Base-by-base conservation (phyloP, 2,888 invertebrate genomes). In the Andrena bucephala region DNA sequence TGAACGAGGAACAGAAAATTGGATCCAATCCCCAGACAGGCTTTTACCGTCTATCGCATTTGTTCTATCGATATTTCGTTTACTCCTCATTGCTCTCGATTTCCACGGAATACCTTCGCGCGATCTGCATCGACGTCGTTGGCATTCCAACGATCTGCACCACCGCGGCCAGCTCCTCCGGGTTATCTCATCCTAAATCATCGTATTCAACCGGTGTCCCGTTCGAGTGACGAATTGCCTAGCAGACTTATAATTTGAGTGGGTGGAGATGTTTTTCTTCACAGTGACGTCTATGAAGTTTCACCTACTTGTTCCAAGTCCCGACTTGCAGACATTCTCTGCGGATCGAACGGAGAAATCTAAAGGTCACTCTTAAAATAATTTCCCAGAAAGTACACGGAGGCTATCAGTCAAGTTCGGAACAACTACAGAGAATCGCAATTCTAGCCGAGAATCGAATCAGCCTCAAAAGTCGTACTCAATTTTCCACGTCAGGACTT, bases 1-100 rank as follows among this genome's bases (percentile, higher is more conserved):
- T 63, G 33, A 31, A 33, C 70, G 31, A 57, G 33, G 50, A 54
- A 54, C 50, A 36, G 63, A 68, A 70, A 81, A 84, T 42, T 70
- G 59, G 52, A 77, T 63, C 67, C 77, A 74, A 74, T 84, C 71
- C 62, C 36, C 31, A 67, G 63, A 59, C 66, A 42, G 27, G 20
- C 66, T 70, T 70, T 72, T 54, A 62, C 52, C 36, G 66, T 74
- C 57, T 60, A 84, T 74, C 70, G 81, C 62, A 33, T 71, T 77
- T 60, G 70, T 77, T 66, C 59, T 33, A 54, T 77, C 71, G 69
- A 63, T 75, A 68, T 76, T 76, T 79, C 76, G 76, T 69, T 76
- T 65, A 29, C 36, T 50, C 48, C 69, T 67, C 79, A 31, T 81
- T 69, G 57, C 57, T 42, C 63, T 20, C 76, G n/a, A 74, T 65